Conservation (phyloP, 2,797 vertebrate species). For the Gymnothorax javanicus region DNA sequence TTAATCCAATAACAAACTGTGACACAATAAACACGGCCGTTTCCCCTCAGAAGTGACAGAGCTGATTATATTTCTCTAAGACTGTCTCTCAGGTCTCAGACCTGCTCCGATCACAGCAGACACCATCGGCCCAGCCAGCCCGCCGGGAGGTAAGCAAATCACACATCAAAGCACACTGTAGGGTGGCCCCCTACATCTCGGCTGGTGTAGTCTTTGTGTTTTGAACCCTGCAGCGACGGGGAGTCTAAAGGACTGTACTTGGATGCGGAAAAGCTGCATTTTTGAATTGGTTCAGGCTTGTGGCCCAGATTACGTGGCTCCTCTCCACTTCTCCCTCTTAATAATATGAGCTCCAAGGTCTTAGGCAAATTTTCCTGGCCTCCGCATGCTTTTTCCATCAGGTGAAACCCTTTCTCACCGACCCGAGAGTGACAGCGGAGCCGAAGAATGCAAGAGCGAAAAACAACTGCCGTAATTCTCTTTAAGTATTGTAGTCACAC, state of each 20-base stretch:
- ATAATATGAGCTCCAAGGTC: not conserved
- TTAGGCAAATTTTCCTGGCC: conserved; percentile 15
- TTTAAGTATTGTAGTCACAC: not conserved
- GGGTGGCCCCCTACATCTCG: not conserved
- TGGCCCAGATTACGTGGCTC: not conserved
- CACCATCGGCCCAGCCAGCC: not conserved
- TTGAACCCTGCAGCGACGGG: not conserved
- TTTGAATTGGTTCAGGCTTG: conserved; percentile 19
- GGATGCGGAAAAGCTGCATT: not conserved
- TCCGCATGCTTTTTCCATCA: conserved; percentile 6
- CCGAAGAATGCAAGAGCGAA: not conserved
- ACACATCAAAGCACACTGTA: not conserved
- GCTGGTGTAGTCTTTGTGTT: not conserved
- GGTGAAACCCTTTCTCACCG: not conserved
- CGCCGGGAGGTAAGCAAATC: not conserved
- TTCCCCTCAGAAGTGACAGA: not conserved
- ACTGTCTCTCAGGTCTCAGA: not conserved
- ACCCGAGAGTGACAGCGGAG: not conserved
- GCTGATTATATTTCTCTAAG: not conserved
- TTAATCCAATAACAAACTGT: not conserved
- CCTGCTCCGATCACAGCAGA: not conserved
- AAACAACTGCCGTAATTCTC: not conserved
- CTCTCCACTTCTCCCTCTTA: not conserved
- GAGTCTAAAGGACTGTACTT: not conserved
- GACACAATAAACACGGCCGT: not conserved